A percentile compares a stretch with the other conserved stretches of the same genome.
Conservation (phyloP, 2,888 invertebrate genomes). For the Clepsis dumicolana region DNA sequence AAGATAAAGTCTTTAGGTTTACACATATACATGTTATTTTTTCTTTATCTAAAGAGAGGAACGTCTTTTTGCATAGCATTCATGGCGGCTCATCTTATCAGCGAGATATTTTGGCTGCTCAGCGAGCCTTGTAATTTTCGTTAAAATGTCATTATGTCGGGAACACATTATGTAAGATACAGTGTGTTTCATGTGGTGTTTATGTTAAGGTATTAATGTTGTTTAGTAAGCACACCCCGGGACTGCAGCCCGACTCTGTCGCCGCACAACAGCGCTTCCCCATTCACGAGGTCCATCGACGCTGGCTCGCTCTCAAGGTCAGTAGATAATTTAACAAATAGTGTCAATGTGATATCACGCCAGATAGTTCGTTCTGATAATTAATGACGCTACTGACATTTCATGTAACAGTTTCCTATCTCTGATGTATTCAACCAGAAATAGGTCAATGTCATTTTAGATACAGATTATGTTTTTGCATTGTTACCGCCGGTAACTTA, state of each 20-base stretch:
- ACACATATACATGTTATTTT: conserved; percentile 37
- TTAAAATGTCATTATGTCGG: conserved; percentile 10
- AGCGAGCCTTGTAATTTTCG: conserved; percentile 30
- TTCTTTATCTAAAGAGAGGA: conserved; percentile 30
- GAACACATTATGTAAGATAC: too few species aligned
- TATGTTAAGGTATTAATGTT: background rate
- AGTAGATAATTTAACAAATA: conserved; percentile 14
- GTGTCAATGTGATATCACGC: background rate
- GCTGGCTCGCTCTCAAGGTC: conserved; percentile 88
- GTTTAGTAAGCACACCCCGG: conserved; percentile 90
- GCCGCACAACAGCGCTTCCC: conserved; percentile 90
- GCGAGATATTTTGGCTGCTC: conserved; percentile 19
- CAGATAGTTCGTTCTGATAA: background rate
- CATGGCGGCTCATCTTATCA: conserved; percentile 32
- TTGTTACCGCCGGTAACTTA: too few species aligned
- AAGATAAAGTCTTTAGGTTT: conserved; percentile 42
- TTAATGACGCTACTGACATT: background rate
- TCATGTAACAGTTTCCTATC: background rate
- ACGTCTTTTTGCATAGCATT: conserved; percentile 24
- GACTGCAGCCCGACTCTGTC: conserved; percentile 94
- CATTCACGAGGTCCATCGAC: conserved; percentile 92
- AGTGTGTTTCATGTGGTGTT: background rate
- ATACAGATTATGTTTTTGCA: background rate
- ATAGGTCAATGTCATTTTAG: background rate
- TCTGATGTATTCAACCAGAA: background rate